Evolutionary conservation across 2,888 invertebrate species (phyloP).

Genomic region (Julus scanicus): DNA sequence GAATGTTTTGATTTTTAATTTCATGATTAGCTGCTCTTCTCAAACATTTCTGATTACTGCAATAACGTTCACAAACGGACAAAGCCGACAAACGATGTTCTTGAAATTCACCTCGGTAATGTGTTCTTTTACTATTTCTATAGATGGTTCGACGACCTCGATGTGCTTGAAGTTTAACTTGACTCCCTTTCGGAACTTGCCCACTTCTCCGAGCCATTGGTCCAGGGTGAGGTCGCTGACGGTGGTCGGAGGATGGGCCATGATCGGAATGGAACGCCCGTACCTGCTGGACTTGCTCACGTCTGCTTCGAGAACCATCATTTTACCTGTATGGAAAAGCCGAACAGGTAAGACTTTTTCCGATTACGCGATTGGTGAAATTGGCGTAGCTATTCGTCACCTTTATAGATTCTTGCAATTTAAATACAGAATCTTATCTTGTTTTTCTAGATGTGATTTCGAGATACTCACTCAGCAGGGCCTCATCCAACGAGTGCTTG

Average conservation of each 20-base stretch:
- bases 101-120: conserved; percentile 29
- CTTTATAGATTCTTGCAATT: too few species aligned
- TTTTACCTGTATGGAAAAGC: conserved; percentile 67
- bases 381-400: too few species aligned
- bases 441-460: neutral
- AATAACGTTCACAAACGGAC: too few species aligned
- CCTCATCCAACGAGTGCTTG: conserved; percentile 72
- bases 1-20: too few species aligned
- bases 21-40: too few species aligned
- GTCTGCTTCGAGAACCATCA: conserved; percentile 89
- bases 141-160: conserved; percentile 72
- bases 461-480: conserved; percentile 68
- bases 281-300: conserved; percentile 67
- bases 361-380: too few species aligned
- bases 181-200: conserved; percentile 75
- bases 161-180: conserved; percentile 89
- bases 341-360: neutral
- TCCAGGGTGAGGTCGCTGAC: conserved; percentile 81
- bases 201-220: conserved; percentile 75
- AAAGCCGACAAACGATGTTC: too few species aligned
- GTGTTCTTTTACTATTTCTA: conserved; percentile 63
- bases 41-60: too few species aligned
- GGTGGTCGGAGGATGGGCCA: conserved; percentile 84
- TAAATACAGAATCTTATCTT: too few species aligned
- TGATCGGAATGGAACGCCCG: conserved; percentile 75